Conservation (phyloP, 2,113 vertebrate species). For the Tachysurus fulvidraco region DNA sequence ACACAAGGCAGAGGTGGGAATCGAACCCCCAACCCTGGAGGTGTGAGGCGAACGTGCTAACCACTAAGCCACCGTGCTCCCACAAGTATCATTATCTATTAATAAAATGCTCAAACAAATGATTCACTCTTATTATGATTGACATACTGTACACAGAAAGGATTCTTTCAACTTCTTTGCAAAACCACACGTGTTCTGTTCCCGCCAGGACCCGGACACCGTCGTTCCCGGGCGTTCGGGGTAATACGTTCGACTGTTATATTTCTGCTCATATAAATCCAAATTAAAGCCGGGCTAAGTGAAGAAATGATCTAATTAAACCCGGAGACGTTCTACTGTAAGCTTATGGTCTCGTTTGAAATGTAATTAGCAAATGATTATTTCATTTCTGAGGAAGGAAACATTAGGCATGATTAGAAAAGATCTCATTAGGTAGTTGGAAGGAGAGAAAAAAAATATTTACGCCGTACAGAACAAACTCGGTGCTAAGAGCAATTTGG, state of each 20-base stretch:
- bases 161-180: not conserved
- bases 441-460: not conserved
- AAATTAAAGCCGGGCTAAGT: slow-evolving; percentile 28
- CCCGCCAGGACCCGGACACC: not conserved
- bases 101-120: not conserved
- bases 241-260: not conserved
- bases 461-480: not conserved
- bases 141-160: not conserved
- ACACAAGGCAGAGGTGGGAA: too few species aligned
- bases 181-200: not conserved
- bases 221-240: not conserved
- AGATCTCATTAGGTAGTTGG: not conserved
- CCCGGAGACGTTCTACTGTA: slow-evolving; percentile 9
- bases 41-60: too few species aligned
- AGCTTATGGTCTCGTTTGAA: slow-evolving; percentile 12
- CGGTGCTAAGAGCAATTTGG: not conserved
- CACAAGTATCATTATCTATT: not conserved
- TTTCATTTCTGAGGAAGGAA: slow-evolving; percentile 16
- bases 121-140: not conserved
- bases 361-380: slow-evolving; percentile 28
- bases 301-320: slow-evolving; percentile 34
- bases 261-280: slow-evolving; percentile 20
- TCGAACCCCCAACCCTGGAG: too few species aligned
- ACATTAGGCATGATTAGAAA: slow-evolving; percentile 3
- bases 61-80: too few species aligned